These are phyloP conservation scores for Ligdia adustata DNA, from an alignment of 2,888 invertebrate genomes.

Conservation along the genomic window DNA sequence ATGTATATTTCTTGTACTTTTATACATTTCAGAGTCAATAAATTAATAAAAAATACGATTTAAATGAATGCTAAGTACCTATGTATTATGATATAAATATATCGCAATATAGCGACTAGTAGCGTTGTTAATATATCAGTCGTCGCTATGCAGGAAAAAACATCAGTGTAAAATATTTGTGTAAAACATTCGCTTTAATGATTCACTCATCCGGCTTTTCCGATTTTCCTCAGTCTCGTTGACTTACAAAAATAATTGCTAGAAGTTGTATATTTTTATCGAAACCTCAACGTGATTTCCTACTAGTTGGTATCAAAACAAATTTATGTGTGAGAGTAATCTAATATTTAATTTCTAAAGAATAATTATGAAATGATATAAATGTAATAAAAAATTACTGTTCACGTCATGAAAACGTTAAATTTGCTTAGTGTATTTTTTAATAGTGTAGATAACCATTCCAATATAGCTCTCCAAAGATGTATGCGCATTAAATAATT, in stretches of 20 bases:
- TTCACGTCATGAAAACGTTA: conserved; percentile 11
- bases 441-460: too few relatives aligned
- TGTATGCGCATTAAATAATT: conserved; percentile 22
- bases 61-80: too few relatives aligned
- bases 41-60: too few relatives aligned
- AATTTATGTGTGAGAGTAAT: background rate
- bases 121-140: background rate
- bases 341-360: too few relatives aligned
- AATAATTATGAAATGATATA: too few relatives aligned
- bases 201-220: conserved; percentile 19
- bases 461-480: conserved; percentile 11
- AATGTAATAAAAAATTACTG: too few relatives aligned
- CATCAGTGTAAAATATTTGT: background rate
- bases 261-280: conserved; percentile 2
- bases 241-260: conserved; percentile 9
- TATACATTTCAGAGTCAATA: too few relatives aligned
- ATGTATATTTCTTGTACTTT: too few relatives aligned
- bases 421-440: conserved; percentile 6
- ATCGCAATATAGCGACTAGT: too few relatives aligned
- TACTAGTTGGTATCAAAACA: conserved; percentile 8
- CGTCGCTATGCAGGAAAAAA: conserved; percentile 4
- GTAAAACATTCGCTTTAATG: conserved; percentile 8
- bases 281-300: conserved; percentile 15
- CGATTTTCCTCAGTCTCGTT: conserved; percentile 14
- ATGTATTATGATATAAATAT: too few relatives aligned